A percentile compares a stretch with the other conserved stretches of the same genome.
Conservation (phyloP, 2,888 invertebrate species). For the Thymelicus acteon region DNA sequence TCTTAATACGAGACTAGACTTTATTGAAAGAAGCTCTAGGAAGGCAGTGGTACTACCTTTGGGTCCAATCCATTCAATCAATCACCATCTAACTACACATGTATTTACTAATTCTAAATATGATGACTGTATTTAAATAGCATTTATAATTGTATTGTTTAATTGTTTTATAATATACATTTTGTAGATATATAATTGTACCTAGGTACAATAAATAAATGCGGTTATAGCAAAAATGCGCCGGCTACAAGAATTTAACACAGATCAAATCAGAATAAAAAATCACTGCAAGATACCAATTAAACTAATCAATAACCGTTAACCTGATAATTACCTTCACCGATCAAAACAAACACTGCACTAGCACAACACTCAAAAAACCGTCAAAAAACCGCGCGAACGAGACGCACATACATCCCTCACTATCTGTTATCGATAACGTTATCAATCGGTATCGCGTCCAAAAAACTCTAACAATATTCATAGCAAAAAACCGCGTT, state of each 20-base stretch:
- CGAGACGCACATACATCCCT: constrained; percentile 48
- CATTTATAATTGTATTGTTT: too few species aligned
- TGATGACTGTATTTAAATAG: too few species aligned
- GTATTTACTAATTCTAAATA: too few species aligned
- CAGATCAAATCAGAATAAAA: background rate
- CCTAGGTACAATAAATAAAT: too few species aligned
- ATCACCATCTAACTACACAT: too few species aligned
- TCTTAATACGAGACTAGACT: too few species aligned
- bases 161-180: too few species aligned
- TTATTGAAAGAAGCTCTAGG: too few species aligned
- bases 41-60: too few species aligned
- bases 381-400: constrained; percentile 52
- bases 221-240: too few species aligned
- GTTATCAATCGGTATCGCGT: constrained; percentile 44
- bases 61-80: too few species aligned
- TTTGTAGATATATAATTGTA: too few species aligned
- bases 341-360: constrained; percentile 52
- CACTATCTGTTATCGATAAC: constrained; percentile 51
- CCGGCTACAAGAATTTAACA: background rate
- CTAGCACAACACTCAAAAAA: constrained; percentile 59
- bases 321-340: constrained; percentile 56
- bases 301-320: background rate
- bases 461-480: constrained; percentile 47
- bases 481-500: constrained; percentile 47
- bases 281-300: background rate